Evolutionary conservation across 2,888 invertebrate genomes (phyloP), one percentile per base, ranked within the genome.

Genomic region (Yponomeuta sedellus): DNA sequence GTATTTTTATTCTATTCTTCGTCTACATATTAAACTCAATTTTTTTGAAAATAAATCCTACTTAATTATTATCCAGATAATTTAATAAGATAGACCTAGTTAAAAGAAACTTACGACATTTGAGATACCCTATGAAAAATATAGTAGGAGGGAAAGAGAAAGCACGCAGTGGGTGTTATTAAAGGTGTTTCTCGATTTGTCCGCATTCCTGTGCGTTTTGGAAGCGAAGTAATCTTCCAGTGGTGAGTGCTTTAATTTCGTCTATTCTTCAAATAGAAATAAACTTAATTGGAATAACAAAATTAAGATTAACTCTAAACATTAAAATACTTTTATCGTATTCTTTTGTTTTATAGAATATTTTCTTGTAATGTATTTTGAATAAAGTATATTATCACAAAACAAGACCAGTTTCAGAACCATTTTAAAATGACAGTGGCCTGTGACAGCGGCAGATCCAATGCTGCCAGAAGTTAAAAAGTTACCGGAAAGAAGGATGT

Each of bases 21-120:
- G 72, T 77, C 72, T 70, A 75, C n/a, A n/a, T n/a, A n/a, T n/a
- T 86, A 87, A 86, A 86, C 87, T 88, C 77, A 82, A 82, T 66
- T 56, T 62, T 44, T 12, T 22, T 16, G 58, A 22, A 52, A 52
- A 52, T 12, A 52, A 52, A 52, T 12, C 5, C 16, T 4, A 52
- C 16, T 16, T 16, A 16, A 16, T 52, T 52, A 52, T 52, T 5
- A 52, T 2, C 44, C 44, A 16, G 16, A 12, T 16, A 4, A 52
- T 52, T 52, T 52, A 8, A 6, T 5, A 52, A 52, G 0, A 16
- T 52, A 52, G 12, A 16, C 12, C 5, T 16, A 16, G 8, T 52
- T 52, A 16, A 12, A 10, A 52, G 16, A 16, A 16, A 52, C 12
- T 3, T 52, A 52, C 16, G 12, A 52, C 12, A 52, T 16, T 52